Conservation (phyloP, 2,113 vertebrate species). For the Lycocorax pyrrhopterus region DNA sequence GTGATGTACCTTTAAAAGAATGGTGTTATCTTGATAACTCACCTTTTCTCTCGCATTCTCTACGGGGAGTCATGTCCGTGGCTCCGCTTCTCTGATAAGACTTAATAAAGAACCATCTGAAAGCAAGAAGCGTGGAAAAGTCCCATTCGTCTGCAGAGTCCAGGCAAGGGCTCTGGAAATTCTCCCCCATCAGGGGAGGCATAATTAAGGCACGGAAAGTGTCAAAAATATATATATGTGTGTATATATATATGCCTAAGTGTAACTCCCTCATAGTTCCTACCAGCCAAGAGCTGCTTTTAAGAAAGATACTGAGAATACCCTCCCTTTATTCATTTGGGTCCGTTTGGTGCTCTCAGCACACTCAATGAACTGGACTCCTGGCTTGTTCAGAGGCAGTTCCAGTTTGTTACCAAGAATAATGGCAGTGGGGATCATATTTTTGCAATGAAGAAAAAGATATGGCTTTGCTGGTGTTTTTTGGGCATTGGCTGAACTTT, state of each 20-base stretch:
- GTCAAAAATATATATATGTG: neutral
- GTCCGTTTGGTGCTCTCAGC: neutral
- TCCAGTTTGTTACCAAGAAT: neutral
- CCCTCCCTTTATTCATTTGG: neutral
- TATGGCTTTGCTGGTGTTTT: neutral
- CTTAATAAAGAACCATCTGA: too few relatives aligned
- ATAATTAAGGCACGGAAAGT: too few relatives aligned
- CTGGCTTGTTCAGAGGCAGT: neutral
- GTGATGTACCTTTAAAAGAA: too few relatives aligned
- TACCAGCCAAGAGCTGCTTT: neutral
- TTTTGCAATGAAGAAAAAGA: neutral
- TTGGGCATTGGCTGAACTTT: neutral
- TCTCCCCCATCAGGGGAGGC: too few relatives aligned
- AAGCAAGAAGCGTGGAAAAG: too few relatives aligned
- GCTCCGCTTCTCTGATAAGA: too few relatives aligned
- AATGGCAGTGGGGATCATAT: neutral
- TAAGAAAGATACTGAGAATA: neutral
- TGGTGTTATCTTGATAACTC: too few relatives aligned
- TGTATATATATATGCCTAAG: neutral
- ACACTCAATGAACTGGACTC: neutral
- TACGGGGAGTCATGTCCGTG: too few relatives aligned
- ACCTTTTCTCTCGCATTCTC: too few relatives aligned
- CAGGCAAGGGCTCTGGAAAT: too few relatives aligned
- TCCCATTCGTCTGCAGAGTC: too few relatives aligned
- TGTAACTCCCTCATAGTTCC: neutral